These are phyloP conservation scores for Allobates femoralis DNA, from an alignment of 2,797 vertebrate genomes.

Conservation along the genomic window DNA sequence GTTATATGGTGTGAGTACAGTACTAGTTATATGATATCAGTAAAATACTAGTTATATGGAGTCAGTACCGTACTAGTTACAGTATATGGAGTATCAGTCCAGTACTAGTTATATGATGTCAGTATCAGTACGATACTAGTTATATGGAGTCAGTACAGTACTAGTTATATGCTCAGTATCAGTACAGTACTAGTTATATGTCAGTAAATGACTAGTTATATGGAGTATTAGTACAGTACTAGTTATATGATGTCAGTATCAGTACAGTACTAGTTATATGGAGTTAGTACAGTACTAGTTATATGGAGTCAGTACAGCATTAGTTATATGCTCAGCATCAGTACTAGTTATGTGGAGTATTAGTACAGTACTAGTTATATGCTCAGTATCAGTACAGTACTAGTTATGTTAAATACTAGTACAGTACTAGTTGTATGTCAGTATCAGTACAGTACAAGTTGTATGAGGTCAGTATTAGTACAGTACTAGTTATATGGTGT, in stretches of 20 bases:
- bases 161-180: too few species aligned
- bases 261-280: too few species aligned
- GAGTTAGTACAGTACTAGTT: too few species aligned
- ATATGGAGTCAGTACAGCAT: neutral
- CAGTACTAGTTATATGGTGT: neutral
- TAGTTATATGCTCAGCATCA: neutral
- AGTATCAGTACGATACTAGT: neutral
- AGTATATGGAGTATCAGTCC: too few species aligned
- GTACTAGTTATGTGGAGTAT: neutral
- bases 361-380: neutral
- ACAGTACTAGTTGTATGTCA: neutral
- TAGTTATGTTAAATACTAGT: neutral
- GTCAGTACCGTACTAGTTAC: neutral
- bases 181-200: neutral
- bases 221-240: neutral
- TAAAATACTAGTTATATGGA: neutral
- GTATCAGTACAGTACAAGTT: neutral
- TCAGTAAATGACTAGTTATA: too few species aligned
- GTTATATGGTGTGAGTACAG: neutral
- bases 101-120: neutral
- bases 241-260: too few species aligned
- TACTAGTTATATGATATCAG: too few species aligned
- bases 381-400: neutral
- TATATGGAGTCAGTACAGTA: too few species aligned
- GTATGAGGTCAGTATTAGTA: too few species aligned